Conservation (phyloP, 2,797 vertebrate genomes). For the Epinephelus malabaricus region DNA sequence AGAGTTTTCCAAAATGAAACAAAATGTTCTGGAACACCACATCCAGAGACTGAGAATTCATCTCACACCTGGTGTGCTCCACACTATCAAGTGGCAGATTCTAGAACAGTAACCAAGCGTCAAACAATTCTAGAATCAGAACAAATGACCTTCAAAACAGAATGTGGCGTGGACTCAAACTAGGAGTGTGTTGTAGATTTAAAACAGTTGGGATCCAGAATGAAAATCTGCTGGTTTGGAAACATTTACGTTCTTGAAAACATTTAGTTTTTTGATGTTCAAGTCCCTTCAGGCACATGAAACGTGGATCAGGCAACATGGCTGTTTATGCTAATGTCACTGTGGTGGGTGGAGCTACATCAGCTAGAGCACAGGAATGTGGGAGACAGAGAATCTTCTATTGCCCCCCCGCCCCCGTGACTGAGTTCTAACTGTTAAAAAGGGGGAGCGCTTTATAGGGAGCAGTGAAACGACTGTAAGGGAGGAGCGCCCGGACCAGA, state of each 20-base stretch:
- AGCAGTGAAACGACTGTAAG: no score
- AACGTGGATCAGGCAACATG: slow-evolving; percentile 42
- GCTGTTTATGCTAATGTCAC: slow-evolving; percentile 8
- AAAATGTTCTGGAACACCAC: background rate
- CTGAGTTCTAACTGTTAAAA: background rate
- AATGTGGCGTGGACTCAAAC: background rate
- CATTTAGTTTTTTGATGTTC: background rate
- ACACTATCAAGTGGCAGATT: background rate
- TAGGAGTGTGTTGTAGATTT: no score
- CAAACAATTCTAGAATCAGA: background rate
- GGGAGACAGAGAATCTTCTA: background rate
- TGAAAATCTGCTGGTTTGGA: background rate
- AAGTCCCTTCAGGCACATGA: slow-evolving; percentile 31
- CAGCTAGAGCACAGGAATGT: background rate
- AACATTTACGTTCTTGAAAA: background rate
- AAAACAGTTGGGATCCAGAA: background rate
- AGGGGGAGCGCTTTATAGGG: no score
- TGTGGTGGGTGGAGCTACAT: slow-evolving; percentile 7
- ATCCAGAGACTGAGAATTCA: no score
- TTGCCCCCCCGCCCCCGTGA: no score
- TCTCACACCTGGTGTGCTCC: no score
- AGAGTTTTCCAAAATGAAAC: no score
- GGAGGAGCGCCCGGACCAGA: background rate
- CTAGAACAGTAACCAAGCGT: background rate
- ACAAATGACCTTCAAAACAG: background rate